phyloP scores from a whole-genome alignment of 2,113 vertebrate genomes.

The Equus przewalskii region DNA sequence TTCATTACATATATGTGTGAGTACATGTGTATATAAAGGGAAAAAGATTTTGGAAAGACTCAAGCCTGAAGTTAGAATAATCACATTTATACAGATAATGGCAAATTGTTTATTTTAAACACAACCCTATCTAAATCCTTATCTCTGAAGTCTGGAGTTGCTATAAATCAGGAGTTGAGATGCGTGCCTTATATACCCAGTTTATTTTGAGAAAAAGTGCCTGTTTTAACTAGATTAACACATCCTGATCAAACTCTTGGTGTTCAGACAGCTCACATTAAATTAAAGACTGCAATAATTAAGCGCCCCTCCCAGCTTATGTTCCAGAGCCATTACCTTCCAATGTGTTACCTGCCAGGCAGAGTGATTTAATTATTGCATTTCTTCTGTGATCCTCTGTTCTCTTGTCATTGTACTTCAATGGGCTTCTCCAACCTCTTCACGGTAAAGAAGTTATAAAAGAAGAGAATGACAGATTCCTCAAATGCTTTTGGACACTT shows the following conservation, averaged over 20 bases:
- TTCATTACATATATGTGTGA: constrained; percentile 57
- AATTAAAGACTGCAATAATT: constrained; percentile 49
- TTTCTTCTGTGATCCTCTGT: constrained; percentile 43
- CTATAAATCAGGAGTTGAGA: constrained; percentile 54
- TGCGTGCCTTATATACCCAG: neutral
- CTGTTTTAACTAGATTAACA: constrained; percentile 72
- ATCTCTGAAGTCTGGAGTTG: constrained; percentile 65
- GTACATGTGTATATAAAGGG: neutral
- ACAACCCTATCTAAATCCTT: constrained; percentile 63
- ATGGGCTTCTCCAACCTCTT: constrained; percentile 45
- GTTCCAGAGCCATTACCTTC: constrained; percentile 44
- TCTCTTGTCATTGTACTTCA: constrained; percentile 40
- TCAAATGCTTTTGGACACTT: neutral
- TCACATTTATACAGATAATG: constrained; percentile 52
- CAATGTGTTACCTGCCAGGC: constrained; percentile 46
- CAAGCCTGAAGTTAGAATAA: constrained; percentile 57
- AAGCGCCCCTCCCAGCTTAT: constrained; percentile 14
- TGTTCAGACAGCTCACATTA: neutral
- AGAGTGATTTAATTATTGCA: constrained; percentile 38
- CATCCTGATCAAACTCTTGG: constrained; percentile 60
- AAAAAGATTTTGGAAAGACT: constrained; percentile 52
- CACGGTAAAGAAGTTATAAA: constrained; percentile 58
- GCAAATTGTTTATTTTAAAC: constrained; percentile 63
- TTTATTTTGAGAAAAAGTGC: constrained; percentile 61
- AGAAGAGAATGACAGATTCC: constrained; percentile 31